A percentile compares a stretch with the other conserved stretches of the same genome.
Conservation (phyloP, 2,888 invertebrate species). For the Polydesmus complanatus region DNA sequence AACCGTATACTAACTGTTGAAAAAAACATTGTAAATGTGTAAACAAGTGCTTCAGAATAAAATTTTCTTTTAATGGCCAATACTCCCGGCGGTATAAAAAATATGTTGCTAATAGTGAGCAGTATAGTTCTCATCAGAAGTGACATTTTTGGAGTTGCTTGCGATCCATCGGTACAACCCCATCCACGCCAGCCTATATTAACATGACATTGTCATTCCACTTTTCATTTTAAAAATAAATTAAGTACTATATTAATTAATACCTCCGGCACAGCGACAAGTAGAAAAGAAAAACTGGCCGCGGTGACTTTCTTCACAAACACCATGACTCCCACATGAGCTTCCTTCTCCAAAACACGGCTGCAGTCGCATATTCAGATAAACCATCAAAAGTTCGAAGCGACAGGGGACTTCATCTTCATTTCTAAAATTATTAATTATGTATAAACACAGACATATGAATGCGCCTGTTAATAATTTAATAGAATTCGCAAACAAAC, state of each 20-base stretch:
- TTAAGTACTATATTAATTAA: slow-evolving; percentile 4
- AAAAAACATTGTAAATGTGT: slow-evolving; percentile 34
- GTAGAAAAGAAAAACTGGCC: slow-evolving; percentile 36
- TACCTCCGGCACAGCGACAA: slow-evolving; percentile 35
- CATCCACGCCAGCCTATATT: slow-evolving; percentile 31
- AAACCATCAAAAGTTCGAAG: slow-evolving; percentile 33
- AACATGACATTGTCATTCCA: background rate
- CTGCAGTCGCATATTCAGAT: slow-evolving; percentile 34
- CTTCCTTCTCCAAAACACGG: slow-evolving; percentile 35
- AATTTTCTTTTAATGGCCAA: slow-evolving; percentile 29
- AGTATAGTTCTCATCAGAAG: slow-evolving; percentile 29
- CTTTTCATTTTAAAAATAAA: background rate
- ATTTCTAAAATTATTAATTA: slow-evolving; percentile 2
- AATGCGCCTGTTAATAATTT: too few relatives aligned
- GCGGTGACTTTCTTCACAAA: slow-evolving; percentile 37
- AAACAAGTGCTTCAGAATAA: slow-evolving; percentile 32
- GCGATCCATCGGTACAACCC: slow-evolving; percentile 31
- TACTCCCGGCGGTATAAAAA: slow-evolving; percentile 32
- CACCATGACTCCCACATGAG: slow-evolving; percentile 36
- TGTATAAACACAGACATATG: background rate
- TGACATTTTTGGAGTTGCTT: slow-evolving; percentile 24
- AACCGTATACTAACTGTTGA: slow-evolving; percentile 29
- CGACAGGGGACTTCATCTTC: slow-evolving; percentile 29
- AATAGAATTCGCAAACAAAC: slow-evolving; percentile 1
- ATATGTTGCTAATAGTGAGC: slow-evolving; percentile 33